Evolutionary conservation across 2,113 vertebrate species (phyloP), one percentile per base, ranked within the genome.

Genomic region (Probosciger aterrimus): DNA sequence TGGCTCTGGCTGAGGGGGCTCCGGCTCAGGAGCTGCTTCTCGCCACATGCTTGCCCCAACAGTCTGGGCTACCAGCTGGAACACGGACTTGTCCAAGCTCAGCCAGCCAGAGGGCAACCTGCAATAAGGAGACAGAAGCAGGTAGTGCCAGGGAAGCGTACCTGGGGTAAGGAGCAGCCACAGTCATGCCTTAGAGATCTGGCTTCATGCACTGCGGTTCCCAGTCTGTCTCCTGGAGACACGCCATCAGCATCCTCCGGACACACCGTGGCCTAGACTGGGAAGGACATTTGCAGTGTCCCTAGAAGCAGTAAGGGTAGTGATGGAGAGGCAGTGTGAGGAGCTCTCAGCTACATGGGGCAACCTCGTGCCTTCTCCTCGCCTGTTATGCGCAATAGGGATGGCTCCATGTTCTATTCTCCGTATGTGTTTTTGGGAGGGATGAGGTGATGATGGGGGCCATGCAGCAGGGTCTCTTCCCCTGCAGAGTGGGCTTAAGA

Each of bases 81-180:
- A 98, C 55, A 99, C 94, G 1, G 99, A 99, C 44, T 97, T 97
- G 87, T 99, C 99, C 97, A 99, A 97, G 79, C 98, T 98, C 33
- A 99, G 98, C 99, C 99, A 99, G 35, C 99, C 98, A 0, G 99
- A 99, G 0, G 99, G 99, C 27, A 99, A 93, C 96, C 99, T 99
- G 95, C 41, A 81, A 80, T 39, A 37, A 19, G 28, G 41, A 81
- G 33, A 82, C 4, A 86, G 70, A 83, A 80, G 33, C 8, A 44
- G 41, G 16, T 25, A 44, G 15, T 7, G 20, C 10, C 30, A 71
- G n/a, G 47, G 27, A 49, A 24, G 24, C 0, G 0, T n/a, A 27
- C 3, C 8, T 0, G 0, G 11, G 18, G 11, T 44, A 78, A 17
- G 33, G 6, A 76, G 35, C 46, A 82, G 52, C 14, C 0, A 0